A percentile compares a stretch with the other conserved stretches of the same genome.
phyloP scores from a whole-genome alignment of 2,113 vertebrate species.

The Gobius niger region DNA sequence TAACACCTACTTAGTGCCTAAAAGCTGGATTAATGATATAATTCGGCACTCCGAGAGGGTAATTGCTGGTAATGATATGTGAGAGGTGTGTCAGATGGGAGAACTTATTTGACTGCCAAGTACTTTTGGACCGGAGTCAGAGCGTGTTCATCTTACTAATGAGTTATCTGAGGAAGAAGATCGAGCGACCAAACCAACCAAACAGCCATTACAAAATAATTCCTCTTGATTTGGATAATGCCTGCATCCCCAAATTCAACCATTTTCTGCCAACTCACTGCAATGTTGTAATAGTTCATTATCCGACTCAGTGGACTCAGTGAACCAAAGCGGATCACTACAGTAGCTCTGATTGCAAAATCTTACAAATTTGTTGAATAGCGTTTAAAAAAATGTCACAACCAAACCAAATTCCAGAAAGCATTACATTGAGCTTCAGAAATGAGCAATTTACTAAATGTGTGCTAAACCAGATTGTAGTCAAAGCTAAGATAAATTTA shows the following conservation, averaged over 20 bases:
- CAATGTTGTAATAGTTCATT: conserved; percentile 67
- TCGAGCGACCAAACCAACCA: conserved; percentile 61
- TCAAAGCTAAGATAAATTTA: too few relatives aligned
- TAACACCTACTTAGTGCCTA: conserved; percentile 45
- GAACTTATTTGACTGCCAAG: conserved; percentile 67
- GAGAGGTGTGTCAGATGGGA: conserved; percentile 71
- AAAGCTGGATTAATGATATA: conserved; percentile 70
- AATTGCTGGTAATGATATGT: conserved; percentile 80
- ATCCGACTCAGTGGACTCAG: conserved; percentile 55
- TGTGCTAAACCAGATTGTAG: too few relatives aligned
- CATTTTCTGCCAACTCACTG: conserved; percentile 67
- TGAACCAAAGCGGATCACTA: conserved; percentile 35
- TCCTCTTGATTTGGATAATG: conserved; percentile 54
- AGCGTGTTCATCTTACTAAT: conserved; percentile 76
- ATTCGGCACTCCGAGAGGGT: conserved; percentile 70
- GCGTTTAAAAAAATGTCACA: background rate
- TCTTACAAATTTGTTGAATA: conserved; percentile 14
- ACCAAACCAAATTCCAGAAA: background rate
- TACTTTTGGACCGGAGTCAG: conserved; percentile 70
- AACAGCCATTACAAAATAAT: conserved; percentile 67
- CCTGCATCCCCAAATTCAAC: conserved; percentile 61
- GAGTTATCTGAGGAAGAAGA: conserved; percentile 75
- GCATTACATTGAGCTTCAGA: background rate
- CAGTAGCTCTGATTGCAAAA: conserved; percentile 34
- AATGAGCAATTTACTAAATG: too few relatives aligned